Conservation (phyloP, 2,797 vertebrate genomes). For the Takifugu rubripes region DNA sequence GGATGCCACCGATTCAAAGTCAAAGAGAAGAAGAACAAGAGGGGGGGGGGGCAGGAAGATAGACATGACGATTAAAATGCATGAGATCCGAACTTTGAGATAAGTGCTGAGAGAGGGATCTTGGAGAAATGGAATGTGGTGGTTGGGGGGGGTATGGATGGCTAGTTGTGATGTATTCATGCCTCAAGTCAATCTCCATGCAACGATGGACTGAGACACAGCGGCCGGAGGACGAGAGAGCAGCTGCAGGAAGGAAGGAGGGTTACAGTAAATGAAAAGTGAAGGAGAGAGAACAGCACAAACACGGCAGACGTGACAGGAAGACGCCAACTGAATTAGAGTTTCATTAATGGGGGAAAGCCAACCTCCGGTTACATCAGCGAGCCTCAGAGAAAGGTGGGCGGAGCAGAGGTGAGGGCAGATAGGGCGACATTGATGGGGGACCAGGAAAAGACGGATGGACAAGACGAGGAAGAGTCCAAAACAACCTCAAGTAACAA, state of each 20-base stretch:
- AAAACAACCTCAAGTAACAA: too few species aligned
- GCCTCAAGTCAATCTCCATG: constrained; percentile 68
- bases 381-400: too few species aligned
- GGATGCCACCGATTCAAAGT: constrained; percentile 72
- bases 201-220: constrained; percentile 54
- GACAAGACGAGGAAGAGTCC: too few species aligned
- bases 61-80: constrained; percentile 72
- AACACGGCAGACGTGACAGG: neutral
- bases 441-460: too few species aligned
- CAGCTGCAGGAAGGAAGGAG: neutral
- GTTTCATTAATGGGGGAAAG: too few species aligned
- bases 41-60: constrained; percentile 38
- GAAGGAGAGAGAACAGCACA: neutral
- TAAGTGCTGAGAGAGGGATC: constrained; percentile 67
- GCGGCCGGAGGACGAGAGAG: constrained; percentile 43
- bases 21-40: constrained; percentile 50
- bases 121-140: constrained; percentile 41
- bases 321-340: neutral
- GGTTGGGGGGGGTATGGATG: constrained; percentile 42
- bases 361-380: too few species aligned
- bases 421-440: too few species aligned
- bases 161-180: constrained; percentile 65
- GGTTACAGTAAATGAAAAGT: neutral
- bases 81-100: constrained; percentile 68
- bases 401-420: too few species aligned